phyloP scores from a whole-genome alignment of 1,140 invertebrate genomes.

The Eueides isabella region DNA sequence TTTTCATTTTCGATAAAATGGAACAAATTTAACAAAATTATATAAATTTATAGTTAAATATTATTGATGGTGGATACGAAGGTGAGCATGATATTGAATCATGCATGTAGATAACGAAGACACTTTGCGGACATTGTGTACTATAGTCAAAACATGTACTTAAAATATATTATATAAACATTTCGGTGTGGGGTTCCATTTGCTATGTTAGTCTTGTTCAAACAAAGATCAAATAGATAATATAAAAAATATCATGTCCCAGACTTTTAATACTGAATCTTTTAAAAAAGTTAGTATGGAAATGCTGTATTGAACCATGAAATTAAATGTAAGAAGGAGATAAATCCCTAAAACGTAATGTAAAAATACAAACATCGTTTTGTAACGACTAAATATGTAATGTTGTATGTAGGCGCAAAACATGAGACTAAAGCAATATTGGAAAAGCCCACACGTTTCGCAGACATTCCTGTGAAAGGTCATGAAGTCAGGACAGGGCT shows the following conservation, averaged over 20 bases:
- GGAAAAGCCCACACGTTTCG: slow-evolving; percentile 57
- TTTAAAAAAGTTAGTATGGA: background rate
- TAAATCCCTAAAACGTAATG: too few relatives aligned
- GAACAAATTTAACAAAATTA: background rate
- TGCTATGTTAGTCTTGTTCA: background rate
- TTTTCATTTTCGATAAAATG: slow-evolving; percentile 8
- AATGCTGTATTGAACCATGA: too few relatives aligned
- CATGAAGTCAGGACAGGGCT: slow-evolving; percentile 52
- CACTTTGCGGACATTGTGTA: background rate
- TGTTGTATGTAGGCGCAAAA: slow-evolving; percentile 32
- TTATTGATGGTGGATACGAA: background rate
- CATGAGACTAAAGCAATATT: slow-evolving; percentile 44
- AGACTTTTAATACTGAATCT: background rate
- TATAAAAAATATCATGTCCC: background rate
- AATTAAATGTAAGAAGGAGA: too few relatives aligned
- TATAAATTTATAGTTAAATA: background rate
- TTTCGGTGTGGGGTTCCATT: background rate
- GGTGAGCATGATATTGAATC: slow-evolving; percentile 1
- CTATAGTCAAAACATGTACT: background rate
- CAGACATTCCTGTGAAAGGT: slow-evolving; percentile 64
- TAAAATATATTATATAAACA: background rate
- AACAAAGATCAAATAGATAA: background rate
- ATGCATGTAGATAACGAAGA: background rate
- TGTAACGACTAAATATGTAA: background rate
- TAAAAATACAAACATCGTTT: background rate